phyloP scores from a whole-genome alignment of 2,888 invertebrate genomes.

The Cryptus armator region DNA sequence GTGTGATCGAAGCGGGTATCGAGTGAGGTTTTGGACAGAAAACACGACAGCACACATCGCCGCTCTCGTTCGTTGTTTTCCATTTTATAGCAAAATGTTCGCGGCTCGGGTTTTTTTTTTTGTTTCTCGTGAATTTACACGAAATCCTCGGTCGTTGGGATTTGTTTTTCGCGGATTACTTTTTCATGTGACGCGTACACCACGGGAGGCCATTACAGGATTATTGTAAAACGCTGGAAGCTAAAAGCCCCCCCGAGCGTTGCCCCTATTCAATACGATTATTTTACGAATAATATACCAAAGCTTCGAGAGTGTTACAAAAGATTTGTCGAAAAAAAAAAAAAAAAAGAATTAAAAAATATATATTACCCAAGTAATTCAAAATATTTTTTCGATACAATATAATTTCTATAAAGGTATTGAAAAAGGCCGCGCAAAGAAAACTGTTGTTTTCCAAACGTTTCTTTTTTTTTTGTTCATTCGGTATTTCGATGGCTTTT shows the following conservation, averaged over 20 bases:
- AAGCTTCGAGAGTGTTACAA: constrained; percentile 20
- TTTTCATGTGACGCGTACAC: not conserved
- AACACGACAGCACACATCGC: not conserved
- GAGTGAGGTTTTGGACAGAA: constrained; percentile 5
- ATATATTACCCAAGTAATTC: not conserved
- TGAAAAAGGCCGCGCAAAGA: not conserved
- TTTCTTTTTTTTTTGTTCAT: not conserved
- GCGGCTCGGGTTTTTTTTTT: constrained; percentile 19
- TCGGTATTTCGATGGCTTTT: too few species aligned
- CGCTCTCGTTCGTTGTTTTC: not conserved
- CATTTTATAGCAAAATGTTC: constrained; percentile 16
- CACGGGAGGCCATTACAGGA: constrained; percentile 8
- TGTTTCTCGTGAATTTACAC: not conserved
- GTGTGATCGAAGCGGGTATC: constrained; percentile 47
- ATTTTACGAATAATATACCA: not conserved
- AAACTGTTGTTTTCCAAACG: not conserved
- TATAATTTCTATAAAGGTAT: not conserved
- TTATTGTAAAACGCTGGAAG: constrained; percentile 19
- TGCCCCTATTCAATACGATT: not conserved
- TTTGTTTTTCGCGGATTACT: constrained; percentile 47
- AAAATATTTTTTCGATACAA: not conserved
- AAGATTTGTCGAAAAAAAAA: not conserved
- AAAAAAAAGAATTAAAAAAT: not conserved
- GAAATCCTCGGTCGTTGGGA: constrained; percentile 14
- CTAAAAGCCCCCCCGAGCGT: constrained; percentile 20